These are phyloP conservation scores for sheep (Ovis aries) DNA, from an alignment of 2,113 vertebrate genomes.

Conservation along the genomic window ARS-UI_Ramb_v3.0 NC_056054.1:72475501-72476000, in stretches of 20 bases:
- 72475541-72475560: not conserved
- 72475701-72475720: not conserved
- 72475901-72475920: not conserved
- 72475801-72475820: not conserved
- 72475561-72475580: conserved; percentile 9
- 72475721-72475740: not conserved
- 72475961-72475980: not conserved
- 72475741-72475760: not conserved
- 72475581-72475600: not conserved
- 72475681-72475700: not conserved
- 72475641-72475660: not conserved
- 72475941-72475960: not conserved
- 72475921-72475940: not conserved
- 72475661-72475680: not conserved
- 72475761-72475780: not conserved
- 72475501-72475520: not conserved
- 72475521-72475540: not conserved
- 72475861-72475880: not conserved
- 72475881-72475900: not conserved
- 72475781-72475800: not conserved
- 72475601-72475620: not conserved
- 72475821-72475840: not conserved
- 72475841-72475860: not conserved
- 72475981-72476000: not conserved
- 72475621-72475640: not conserved